phyloP scores from a whole-genome alignment of 2,888 invertebrate species.

The Drosophila macrospina region DNA sequence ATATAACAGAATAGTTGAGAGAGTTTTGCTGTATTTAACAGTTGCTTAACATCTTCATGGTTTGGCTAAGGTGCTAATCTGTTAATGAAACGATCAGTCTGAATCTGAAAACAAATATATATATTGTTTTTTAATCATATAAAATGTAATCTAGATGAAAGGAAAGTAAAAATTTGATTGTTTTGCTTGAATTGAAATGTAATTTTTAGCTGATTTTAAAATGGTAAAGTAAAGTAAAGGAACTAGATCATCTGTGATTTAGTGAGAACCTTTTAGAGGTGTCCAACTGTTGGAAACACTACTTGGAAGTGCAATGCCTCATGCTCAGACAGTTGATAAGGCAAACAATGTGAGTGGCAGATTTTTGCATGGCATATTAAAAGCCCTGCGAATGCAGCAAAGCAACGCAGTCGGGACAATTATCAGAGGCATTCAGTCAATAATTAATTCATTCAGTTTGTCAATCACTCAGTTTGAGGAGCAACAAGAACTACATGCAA shows the following conservation, averaged over 20 bases:
- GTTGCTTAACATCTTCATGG: not conserved
- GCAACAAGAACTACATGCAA: conserved; percentile 73
- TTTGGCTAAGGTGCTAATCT: not conserved
- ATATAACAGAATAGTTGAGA: not conserved
- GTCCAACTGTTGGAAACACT: conserved; percentile 28
- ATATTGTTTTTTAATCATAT: not conserved
- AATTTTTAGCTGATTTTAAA: not conserved
- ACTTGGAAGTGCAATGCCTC: conserved; percentile 57
- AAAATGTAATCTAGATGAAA: not conserved
- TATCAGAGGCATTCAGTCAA: conserved; percentile 47
- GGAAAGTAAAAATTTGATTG: too few species aligned
- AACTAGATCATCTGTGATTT: conserved; percentile 8
- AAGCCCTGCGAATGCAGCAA: conserved; percentile 37
- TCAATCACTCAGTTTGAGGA: conserved; percentile 26
- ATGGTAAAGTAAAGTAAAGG: too few species aligned
- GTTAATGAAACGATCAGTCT: not conserved
- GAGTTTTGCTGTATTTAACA: not conserved
- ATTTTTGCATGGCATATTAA: conserved; percentile 47
- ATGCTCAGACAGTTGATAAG: conserved; percentile 44
- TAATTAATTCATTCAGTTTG: conserved; percentile 45
- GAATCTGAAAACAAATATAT: too few species aligned
- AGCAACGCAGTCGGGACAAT: conserved; percentile 27
- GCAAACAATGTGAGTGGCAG: conserved; percentile 35
- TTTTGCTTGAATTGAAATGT: not conserved
- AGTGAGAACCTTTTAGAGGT: conserved; percentile 35